Base-by-base conservation (phyloP, 2,113 vertebrate species). In the Elephantulus edwardii region DNA sequence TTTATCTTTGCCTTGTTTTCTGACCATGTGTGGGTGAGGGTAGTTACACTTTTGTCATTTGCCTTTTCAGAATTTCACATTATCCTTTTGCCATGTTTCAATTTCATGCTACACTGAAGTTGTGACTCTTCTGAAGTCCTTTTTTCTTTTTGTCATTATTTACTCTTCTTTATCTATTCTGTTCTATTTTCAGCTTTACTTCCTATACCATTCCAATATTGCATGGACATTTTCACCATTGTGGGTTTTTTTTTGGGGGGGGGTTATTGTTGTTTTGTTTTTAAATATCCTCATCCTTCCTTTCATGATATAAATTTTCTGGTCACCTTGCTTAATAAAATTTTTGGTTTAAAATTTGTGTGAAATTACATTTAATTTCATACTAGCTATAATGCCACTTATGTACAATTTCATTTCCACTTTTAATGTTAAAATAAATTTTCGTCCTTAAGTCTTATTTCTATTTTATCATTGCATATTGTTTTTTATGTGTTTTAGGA, bases 41-140 rank as follows among this genome's bases (percentile, higher is more conserved):
- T 4, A n/a, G 50, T 40, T 80, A 38, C 68, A 46, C 72, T 91
- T 92, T 93, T 68, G 83, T 93, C 90, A 95, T 94, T 95, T 93
- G 81, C 88, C 88, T 96, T 94, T 95, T 94, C 90, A 96, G 86
- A 89, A 94, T 96, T 95, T 96, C 88, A 84, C 71, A 93, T 95
- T 94, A 93, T 94, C 80, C 17, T 71, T 89, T 76, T 68, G 83
- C 94, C 93, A 87, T 94, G 95, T 96, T 96, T 94, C 96, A 96
- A 96, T 96, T 96, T 96, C 96, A 96, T 96, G 96, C 90, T 96
- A 96, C 96, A 94, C 93, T 95, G 95, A 91, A 94, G 92, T 95
- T 93, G 85, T 90, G 90, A 54, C 93, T 95, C 86, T 92, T 93
- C 86, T 93, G 35, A 24, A 70, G 92, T 70, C 76, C 62, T 90